These are phyloP conservation scores for Meiosimyza platycephala DNA, from an alignment of 2,888 invertebrate genomes.

Conservation along the genomic window DNA sequence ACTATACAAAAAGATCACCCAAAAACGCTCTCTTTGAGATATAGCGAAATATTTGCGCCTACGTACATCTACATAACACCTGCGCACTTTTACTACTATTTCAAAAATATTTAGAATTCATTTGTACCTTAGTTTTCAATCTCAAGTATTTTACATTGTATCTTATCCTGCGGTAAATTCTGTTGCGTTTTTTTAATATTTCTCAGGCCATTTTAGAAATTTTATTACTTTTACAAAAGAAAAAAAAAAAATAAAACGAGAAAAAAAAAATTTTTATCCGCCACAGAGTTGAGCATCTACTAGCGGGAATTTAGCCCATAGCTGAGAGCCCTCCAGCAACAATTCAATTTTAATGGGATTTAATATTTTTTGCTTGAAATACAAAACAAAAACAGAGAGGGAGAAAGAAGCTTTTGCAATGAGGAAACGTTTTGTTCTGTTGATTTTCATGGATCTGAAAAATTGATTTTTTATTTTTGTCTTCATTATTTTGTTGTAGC, in stretches of 20 bases:
- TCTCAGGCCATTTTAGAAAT: background rate
- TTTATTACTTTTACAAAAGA: background rate
- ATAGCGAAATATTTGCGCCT: no score
- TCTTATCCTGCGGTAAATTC: no score
- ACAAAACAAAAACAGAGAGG: no score
- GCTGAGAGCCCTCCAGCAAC: constrained; percentile 20
- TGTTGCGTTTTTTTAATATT: no score
- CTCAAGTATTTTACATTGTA: background rate
- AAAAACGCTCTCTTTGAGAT: no score
- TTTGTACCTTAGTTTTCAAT: background rate
- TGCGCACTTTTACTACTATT: no score
- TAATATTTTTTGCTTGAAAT: constrained; percentile 23
- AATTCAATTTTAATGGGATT: constrained; percentile 54
- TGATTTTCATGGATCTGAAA: constrained; percentile 48
- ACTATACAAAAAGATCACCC: no score
- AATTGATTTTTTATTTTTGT: constrained; percentile 57
- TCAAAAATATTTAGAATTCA: background rate
- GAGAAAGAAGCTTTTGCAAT: background rate
- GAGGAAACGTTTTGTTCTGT: constrained; percentile 43
- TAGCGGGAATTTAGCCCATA: background rate
- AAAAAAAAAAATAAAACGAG: background rate
- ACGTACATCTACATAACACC: no score
- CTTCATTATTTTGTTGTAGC: constrained; percentile 49
- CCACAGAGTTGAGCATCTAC: constrained; percentile 6
- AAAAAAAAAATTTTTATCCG: background rate